These are phyloP conservation scores for Paramormyrops hopkinsi DNA, from an alignment of 2,797 vertebrate genomes.

Conservation along the genomic window DNA sequence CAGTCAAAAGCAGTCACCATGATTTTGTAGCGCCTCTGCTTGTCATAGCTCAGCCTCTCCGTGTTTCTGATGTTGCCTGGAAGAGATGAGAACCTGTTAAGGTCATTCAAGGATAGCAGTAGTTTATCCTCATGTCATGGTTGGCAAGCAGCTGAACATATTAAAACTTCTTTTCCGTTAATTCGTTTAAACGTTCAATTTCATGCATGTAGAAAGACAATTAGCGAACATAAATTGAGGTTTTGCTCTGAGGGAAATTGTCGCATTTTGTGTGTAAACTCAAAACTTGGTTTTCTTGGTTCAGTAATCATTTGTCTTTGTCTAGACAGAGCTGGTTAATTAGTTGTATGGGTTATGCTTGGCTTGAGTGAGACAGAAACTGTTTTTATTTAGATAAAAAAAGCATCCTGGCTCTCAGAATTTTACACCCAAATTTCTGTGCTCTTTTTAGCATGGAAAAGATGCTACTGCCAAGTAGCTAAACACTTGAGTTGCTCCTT, in stretches of 20 bases:
- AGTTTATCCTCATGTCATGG: not conserved
- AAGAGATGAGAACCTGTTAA: constrained; percentile 24
- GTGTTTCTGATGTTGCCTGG: constrained; percentile 95
- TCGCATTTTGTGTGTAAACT: not conserved
- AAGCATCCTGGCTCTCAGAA: not conserved
- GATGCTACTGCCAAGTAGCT: not conserved
- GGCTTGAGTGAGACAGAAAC: not conserved
- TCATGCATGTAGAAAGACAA: constrained; percentile 6
- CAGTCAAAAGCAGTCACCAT: constrained; percentile 93
- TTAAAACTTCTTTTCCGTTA: not conserved
- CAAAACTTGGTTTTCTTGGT: not conserved
- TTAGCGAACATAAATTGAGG: not conserved
- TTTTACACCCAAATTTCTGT: not conserved
- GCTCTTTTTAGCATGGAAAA: not conserved
- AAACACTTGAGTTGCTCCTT: not conserved
- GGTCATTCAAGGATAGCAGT: not conserved
- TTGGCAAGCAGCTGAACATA: constrained; percentile 7
- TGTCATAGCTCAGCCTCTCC: constrained; percentile 85
- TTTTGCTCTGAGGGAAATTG: constrained; percentile 9
- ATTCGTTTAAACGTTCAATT: not conserved
- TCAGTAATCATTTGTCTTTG: constrained; percentile 2
- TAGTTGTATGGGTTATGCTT: not conserved
- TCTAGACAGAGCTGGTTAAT: constrained; percentile 1
- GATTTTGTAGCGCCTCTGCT: constrained; percentile 82
- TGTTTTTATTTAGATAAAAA: not conserved